These are phyloP conservation scores for Torymus aiolomorphi DNA, from an alignment of 2,888 invertebrate species.

Conservation along the genomic window DNA sequence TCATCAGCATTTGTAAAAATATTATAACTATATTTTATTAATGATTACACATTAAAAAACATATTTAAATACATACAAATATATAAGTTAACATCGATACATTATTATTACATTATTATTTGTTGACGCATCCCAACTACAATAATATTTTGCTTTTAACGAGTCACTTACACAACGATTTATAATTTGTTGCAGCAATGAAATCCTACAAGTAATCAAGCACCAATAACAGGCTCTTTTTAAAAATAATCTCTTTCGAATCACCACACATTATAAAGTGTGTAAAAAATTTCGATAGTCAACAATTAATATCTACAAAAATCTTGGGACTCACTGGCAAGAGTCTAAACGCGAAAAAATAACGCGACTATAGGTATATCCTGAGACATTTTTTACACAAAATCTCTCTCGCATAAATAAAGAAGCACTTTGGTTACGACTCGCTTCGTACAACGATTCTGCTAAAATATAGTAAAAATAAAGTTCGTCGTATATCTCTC, in stretches of 20 bases:
- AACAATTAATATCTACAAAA: slow-evolving; percentile 3
- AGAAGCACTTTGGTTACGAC: slow-evolving; percentile 56
- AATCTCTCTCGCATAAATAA: slow-evolving; percentile 49
- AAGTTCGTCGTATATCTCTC: background rate
- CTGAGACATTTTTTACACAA: background rate
- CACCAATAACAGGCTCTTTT: slow-evolving; percentile 20
- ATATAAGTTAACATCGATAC: slow-evolving; percentile 51
- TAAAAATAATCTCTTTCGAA: slow-evolving; percentile 3
- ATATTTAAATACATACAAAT: slow-evolving; percentile 55
- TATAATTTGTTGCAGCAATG: slow-evolving; percentile 8
- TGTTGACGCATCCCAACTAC: slow-evolving; percentile 28
- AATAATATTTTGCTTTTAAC: slow-evolving; percentile 33
- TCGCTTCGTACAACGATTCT: slow-evolving; percentile 30
- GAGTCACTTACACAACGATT: slow-evolving; percentile 21
- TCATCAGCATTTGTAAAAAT: slow-evolving; percentile 19
- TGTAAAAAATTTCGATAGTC: slow-evolving; percentile 10
- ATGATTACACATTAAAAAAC: slow-evolving; percentile 52
- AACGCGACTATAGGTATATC: background rate
- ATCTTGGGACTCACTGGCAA: slow-evolving; percentile 22
- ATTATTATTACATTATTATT: slow-evolving; percentile 19
- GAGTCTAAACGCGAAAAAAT: background rate
- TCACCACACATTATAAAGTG: background rate
- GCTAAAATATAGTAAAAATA: slow-evolving; percentile 9
- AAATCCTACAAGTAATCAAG: slow-evolving; percentile 9
- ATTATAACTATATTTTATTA: slow-evolving; percentile 41